Evolutionary conservation across 2,888 invertebrate species (phyloP).

Genomic region (Lamproptera curius): DNA sequence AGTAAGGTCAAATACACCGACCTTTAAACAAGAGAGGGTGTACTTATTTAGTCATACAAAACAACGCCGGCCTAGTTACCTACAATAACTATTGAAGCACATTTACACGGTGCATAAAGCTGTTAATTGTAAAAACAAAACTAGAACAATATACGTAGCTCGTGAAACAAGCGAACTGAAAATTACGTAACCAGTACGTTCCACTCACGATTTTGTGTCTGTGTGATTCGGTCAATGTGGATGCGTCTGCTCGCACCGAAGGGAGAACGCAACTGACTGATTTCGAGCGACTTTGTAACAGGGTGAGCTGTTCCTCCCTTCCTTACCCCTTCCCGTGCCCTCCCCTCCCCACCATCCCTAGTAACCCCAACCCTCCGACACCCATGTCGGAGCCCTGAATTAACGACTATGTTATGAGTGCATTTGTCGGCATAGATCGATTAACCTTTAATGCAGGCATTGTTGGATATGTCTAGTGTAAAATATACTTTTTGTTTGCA

Average conservation of each 20-base stretch:
- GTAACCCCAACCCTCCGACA: slow-evolving; percentile 47
- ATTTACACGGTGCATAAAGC: too few species aligned
- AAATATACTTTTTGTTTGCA: too few species aligned
- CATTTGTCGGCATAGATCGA: slow-evolving; percentile 3
- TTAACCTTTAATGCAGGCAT: not conserved
- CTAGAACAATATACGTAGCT: too few species aligned
- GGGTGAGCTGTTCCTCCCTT: slow-evolving; percentile 30
- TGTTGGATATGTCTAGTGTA: too few species aligned
- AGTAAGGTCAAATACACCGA: too few species aligned
- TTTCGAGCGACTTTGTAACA: slow-evolving; percentile 32
- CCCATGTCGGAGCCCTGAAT: slow-evolving; percentile 48
- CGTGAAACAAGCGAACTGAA: slow-evolving; percentile 21
- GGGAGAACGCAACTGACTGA: slow-evolving; percentile 66
- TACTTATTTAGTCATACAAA: too few species aligned
- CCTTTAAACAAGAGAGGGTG: too few species aligned
- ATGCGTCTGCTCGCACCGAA: slow-evolving; percentile 46
- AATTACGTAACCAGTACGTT: slow-evolving; percentile 52
- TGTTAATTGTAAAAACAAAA: too few species aligned
- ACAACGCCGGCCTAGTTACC: too few species aligned
- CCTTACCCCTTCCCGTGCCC: slow-evolving; percentile 13
- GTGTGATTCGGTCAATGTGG: slow-evolving; percentile 36
- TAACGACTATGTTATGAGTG: slow-evolving; percentile 1
- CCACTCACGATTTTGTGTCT: slow-evolving; percentile 60
- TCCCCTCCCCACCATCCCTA: slow-evolving; percentile 15
- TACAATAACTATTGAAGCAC: too few species aligned